Evolutionary conservation across 1,140 invertebrate genomes (phyloP).

Genomic region (Colletes latitarsis): DNA sequence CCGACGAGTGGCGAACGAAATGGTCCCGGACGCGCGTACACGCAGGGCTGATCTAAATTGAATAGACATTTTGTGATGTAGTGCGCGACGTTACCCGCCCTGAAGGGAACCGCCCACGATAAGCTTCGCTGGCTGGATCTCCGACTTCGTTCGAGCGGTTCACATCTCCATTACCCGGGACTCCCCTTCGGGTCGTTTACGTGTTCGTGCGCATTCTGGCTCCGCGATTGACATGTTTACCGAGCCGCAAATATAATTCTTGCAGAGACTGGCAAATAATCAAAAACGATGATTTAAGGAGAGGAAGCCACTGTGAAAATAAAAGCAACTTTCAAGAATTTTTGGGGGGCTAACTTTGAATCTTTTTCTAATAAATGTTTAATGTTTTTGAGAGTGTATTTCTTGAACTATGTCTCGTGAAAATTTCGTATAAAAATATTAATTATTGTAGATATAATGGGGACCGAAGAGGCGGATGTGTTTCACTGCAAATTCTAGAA

Average conservation of each 20-base stretch:
- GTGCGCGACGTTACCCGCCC: conserved; percentile 26
- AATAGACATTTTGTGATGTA: conserved; percentile 57
- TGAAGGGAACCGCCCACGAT: conserved; percentile 59
- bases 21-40: conserved; percentile 2
- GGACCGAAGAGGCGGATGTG: too few species aligned
- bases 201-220: conserved; percentile 5
- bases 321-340: too few species aligned
- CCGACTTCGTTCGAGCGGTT: conserved; percentile 24
- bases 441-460: too few species aligned
- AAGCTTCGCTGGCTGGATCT: conserved; percentile 12
- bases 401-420: too few species aligned
- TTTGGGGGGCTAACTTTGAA: too few species aligned
- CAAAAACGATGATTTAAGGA: too few species aligned
- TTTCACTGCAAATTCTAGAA: too few species aligned
- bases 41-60: conserved; percentile 60
- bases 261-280: background rate
- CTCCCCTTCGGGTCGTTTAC: conserved; percentile 18
- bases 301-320: too few species aligned
- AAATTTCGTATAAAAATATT: too few species aligned
- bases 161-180: conserved; percentile 45
- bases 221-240: conserved; percentile 21
- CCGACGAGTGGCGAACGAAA: conserved; percentile 34
- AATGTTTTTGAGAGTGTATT: too few species aligned
- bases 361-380: too few species aligned
- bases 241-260: conserved; percentile 10